Evolutionary conservation across 2,888 invertebrate genomes (phyloP).

Genomic region (Ephialtes manifestator): DNA sequence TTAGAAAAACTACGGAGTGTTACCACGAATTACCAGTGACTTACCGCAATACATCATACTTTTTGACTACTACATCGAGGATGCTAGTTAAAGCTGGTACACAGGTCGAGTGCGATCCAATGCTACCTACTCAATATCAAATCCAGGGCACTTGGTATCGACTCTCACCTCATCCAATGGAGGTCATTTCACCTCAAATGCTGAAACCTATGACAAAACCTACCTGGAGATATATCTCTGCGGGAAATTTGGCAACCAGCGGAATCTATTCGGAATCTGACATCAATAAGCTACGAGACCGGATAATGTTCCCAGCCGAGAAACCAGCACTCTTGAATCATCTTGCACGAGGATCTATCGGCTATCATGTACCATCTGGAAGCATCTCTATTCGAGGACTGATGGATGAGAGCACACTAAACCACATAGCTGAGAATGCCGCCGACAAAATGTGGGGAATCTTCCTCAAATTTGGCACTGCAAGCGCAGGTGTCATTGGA

Average conservation of each 20-base stretch:
- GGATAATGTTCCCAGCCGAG: constrained; percentile 59
- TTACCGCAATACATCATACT: constrained; percentile 67
- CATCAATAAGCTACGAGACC: constrained; percentile 50
- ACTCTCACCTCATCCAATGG: neutral
- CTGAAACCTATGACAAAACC: constrained; percentile 50
- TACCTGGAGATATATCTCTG: constrained; percentile 41
- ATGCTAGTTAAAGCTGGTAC: constrained; percentile 68
- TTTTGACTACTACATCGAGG: constrained; percentile 70
- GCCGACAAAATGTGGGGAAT: neutral
- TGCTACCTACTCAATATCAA: constrained; percentile 65
- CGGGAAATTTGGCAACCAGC: constrained; percentile 34
- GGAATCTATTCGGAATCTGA: constrained; percentile 59
- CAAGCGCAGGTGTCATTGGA: neutral
- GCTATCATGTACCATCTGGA: too few relatives aligned
- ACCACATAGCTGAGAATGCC: constrained; percentile 9
- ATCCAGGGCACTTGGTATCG: constrained; percentile 66
- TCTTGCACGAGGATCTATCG: too few relatives aligned
- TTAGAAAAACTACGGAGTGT: too few relatives aligned
- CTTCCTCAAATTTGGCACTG: neutral
- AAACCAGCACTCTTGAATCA: constrained; percentile 40
- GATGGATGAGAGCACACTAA: constrained; percentile 50
- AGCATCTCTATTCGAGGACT: too few relatives aligned
- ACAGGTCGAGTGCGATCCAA: constrained; percentile 66
- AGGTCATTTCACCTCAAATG: constrained; percentile 12
- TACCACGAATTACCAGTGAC: too few relatives aligned